phyloP scores from a whole-genome alignment of 2,797 vertebrate genomes.

The Rhinogobio ventralis region DNA sequence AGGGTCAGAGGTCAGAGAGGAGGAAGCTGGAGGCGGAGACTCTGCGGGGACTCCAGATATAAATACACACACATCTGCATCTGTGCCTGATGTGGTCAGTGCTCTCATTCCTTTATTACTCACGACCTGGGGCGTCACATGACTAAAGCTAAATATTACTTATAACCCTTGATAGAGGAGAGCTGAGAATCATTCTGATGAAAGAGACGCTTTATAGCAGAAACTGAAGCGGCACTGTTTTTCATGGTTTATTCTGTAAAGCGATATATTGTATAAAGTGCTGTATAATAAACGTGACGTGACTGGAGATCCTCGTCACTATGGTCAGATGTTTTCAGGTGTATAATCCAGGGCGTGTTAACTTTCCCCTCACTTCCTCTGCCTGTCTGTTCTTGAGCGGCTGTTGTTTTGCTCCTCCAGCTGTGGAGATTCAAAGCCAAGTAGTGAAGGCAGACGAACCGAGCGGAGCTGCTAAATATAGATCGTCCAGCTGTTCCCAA shows the following conservation, averaged over 20 bases:
- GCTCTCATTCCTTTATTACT: not conserved
- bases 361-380: not conserved
- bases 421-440: not conserved
- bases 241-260: too few species aligned
- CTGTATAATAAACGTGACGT: too few species aligned
- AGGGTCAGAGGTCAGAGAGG: conserved; percentile 44
- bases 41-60: conserved; percentile 39
- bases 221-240: too few species aligned
- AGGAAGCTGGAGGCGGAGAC: conserved; percentile 41
- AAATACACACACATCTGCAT: conserved; percentile 22
- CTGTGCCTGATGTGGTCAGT: not conserved
- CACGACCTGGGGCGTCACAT: too few species aligned
- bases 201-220: too few species aligned
- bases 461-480: conserved; percentile 47
- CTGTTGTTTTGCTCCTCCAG: not conserved
- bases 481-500: conserved; percentile 70
- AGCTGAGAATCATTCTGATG: too few species aligned
- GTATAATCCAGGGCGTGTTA: too few species aligned
- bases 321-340: too few species aligned
- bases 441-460: not conserved
- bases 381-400: not conserved
- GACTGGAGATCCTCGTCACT: too few species aligned
- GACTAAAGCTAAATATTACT: too few species aligned
- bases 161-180: too few species aligned
- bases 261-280: too few species aligned